Percentiles rank a stretch among this genome's conserved stretches.
These are phyloP conservation scores for Sinocyclocheilus grahami DNA, from an alignment of 2,113 vertebrate species.

Conservation along the genomic window DNA sequence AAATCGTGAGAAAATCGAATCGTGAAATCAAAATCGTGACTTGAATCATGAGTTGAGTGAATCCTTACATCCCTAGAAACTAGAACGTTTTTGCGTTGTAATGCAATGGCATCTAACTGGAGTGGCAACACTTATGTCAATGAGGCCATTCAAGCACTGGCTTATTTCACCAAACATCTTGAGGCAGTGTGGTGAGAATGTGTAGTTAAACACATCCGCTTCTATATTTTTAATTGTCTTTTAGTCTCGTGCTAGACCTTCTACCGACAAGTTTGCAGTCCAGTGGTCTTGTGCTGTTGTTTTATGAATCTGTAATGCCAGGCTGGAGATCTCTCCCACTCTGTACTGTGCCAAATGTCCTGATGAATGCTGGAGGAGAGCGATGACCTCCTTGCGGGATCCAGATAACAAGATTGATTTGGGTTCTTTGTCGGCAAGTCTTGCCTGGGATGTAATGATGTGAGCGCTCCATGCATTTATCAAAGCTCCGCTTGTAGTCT, in stretches of 20 bases:
- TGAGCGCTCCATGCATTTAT: conserved; percentile 49
- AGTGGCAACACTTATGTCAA: background rate
- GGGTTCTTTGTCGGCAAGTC: conserved; percentile 37
- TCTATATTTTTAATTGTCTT: background rate
- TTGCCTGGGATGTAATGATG: conserved; percentile 21
- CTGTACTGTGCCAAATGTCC: background rate
- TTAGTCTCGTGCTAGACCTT: background rate
- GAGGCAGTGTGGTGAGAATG: background rate
- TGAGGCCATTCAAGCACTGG: background rate
- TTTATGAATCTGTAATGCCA: conserved; percentile 31
- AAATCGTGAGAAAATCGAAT: too few species aligned
- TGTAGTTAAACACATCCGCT: background rate
- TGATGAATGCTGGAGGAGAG: conserved; percentile 39
- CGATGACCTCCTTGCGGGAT: conserved; percentile 40
- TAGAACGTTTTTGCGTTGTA: background rate
- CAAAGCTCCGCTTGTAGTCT: conserved; percentile 32
- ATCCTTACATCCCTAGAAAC: background rate
- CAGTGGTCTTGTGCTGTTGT: background rate
- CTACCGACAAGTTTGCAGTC: background rate
- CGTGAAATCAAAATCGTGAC: too few species aligned
- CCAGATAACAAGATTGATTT: conserved; percentile 55
- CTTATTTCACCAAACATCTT: background rate
- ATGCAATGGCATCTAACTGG: background rate
- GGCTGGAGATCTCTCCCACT: conserved; percentile 27
- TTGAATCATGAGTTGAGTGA: too few species aligned